A percentile compares a stretch with the other conserved stretches of the same genome.
Conservation (phyloP, 2,888 invertebrate genomes). For the Ceriagrion tenellum region DNA sequence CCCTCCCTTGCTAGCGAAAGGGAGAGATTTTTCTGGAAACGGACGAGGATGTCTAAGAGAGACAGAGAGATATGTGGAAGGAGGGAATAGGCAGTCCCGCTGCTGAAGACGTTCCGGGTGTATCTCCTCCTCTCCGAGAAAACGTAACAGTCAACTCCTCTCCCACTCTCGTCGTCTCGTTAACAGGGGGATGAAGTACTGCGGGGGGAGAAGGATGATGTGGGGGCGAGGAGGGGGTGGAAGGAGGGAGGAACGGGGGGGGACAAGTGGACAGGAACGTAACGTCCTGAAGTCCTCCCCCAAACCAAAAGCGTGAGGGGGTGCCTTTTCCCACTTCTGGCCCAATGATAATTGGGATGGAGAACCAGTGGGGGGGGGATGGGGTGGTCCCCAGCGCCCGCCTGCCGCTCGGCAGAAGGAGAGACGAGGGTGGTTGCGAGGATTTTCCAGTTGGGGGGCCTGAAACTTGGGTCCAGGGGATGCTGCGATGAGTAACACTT, state of each 20-base stretch:
- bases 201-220: background rate
- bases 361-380: background rate
- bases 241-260: background rate
- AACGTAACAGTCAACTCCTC: background rate
- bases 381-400: background rate
- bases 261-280: background rate
- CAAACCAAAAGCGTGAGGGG: background rate
- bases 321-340: background rate
- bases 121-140: background rate
- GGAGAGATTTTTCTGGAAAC: too few species aligned
- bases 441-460: background rate
- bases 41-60: background rate
- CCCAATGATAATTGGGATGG: constrained; percentile 6
- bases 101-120: background rate
- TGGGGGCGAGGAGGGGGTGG: background rate
- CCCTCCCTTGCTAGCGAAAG: too few species aligned
- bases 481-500: constrained; percentile 24
- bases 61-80: background rate
- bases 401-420: too few species aligned
- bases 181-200: background rate
- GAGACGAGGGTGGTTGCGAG: background rate
- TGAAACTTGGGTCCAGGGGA: background rate
- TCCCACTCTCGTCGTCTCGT: background rate
- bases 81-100: background rate
- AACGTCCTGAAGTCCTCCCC: background rate